Evolutionary conservation across 2,888 invertebrate species (phyloP), one percentile per base, ranked within the genome.

Genomic region (Caenorhabditis sp.): DNA sequence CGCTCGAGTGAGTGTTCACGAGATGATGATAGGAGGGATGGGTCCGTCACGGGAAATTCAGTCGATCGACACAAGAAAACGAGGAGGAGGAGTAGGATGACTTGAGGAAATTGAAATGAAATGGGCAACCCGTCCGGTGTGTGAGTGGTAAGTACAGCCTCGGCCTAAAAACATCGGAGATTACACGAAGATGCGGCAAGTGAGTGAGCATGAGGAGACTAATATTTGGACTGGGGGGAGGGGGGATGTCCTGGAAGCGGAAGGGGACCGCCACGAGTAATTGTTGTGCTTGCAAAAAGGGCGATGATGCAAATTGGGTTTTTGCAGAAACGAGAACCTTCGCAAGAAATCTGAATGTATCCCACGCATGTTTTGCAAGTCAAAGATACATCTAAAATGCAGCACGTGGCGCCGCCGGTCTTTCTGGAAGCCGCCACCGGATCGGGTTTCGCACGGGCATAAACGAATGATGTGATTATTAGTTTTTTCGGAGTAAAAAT

Each of bases 231-330:
- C 20, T 39, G 30, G 41, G 41, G 15, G 41, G 41, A 2, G 41
- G 41, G 37, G 37, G 37, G 9, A 17, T n/a, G 7, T 56, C 6
- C 27, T 30, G 41, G 39, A 41, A 55, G 35, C 9, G n/a, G 37
- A 22, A 22, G 22, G 15, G 17, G 26, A 48, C 32, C 37, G 13
- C 24, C 30, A 43, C 27, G 20, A 62, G 52, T 41, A 53, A 45
- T 50, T 50, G n/a, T 41, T 52, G 41, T 52, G 35, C n/a, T 50
- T 24, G 37, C 35, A 65, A 41, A 26, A 50, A 62, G 53, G 41
- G 63, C 27, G 53, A 52, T 46, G 48, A 66, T 56, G 48, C 66
- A 66, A 66, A 66, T 66, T 66, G 66, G 66, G 66, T 66, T 39
- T 50, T 50, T 62, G 62, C 22, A 43, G 17, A 32, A 52, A 35